Evolutionary conservation across 2,113 vertebrate genomes (phyloP), one percentile per base, ranked within the genome.

Genomic region (Ameiurus melas): DNA sequence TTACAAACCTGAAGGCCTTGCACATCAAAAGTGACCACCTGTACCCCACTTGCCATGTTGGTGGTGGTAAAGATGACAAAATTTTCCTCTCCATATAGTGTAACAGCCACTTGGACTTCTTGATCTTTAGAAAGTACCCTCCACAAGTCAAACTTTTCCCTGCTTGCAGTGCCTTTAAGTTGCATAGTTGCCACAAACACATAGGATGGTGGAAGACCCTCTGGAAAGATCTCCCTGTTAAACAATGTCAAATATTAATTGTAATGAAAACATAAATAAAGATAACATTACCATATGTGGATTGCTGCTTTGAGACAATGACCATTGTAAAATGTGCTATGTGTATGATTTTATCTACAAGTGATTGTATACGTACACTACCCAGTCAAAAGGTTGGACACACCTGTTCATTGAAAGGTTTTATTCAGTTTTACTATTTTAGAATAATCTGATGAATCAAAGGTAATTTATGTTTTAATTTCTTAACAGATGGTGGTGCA

Each of bases 191-290:
- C 93, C 55, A 96, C 95, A 86, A 96, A 96, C 17, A 96, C 96
- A 20, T 96, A 96, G 0, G 96, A 96, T 5, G 95, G 96, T 20
- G 96, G 96, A 16, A 96, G 95, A 58, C 96, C 96, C 84, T 96
- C 96, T 57, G 96, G 96, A 91, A 96, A 96, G 90, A 96, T 95
- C 0, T 96, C 95, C 89, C 96, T 96, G 57, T 1, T 71, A 88
- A 83, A 36, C 33, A 84, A 80, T 10, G 16, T 55, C 7, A 17
- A 62, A 77, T 84, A 22, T 43, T 2, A 1, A 64, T 84, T 30
- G 8, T 77, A 43, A 58, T 16, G 55, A 60, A 25, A 16, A 83
- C 20, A 12, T 33, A 13, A 86, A 36, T 0, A 68, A 43, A 57
- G 12, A 57, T 16, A 1, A 13, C 27, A 14, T 83, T 79, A 53